phyloP scores from a whole-genome alignment of 2,797 vertebrate species.

The Neosilurus mollespiculum region DNA sequence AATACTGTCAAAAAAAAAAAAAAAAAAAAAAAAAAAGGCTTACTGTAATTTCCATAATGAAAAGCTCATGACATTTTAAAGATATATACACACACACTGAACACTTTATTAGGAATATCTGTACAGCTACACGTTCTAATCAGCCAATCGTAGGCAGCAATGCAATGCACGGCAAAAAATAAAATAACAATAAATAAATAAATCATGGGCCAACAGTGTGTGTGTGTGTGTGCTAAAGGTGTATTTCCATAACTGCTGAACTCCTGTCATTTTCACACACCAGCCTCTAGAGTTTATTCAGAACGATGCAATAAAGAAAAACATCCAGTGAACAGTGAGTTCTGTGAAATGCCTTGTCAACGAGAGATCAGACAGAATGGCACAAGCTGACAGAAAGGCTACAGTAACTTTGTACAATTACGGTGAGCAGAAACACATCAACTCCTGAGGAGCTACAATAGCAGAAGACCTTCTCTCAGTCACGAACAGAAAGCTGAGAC shows the following conservation, averaged over 20 bases:
- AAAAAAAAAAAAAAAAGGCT: neutral
- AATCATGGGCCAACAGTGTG: no score
- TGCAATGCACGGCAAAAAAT: neutral
- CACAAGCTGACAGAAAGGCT: neutral
- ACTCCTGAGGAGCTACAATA: no score
- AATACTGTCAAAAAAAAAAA: conserved; percentile 36
- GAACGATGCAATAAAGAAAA: neutral
- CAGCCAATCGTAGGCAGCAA: neutral
- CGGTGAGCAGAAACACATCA: neutral
- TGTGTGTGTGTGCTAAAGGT: no score
- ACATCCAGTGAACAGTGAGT: neutral
- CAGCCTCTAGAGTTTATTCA: neutral
- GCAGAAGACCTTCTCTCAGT: no score
- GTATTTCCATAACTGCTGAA: no score
- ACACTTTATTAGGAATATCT: neutral
- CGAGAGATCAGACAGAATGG: no score
- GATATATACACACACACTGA: neutral
- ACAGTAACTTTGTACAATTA: neutral
- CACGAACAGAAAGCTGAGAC: no score
- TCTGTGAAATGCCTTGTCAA: no score
- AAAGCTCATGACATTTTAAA: neutral
- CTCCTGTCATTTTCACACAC: neutral
- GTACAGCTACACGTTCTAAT: neutral
- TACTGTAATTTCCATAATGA: neutral
- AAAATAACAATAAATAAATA: no score